Base-by-base conservation (phyloP, 2,888 invertebrate species). In the Drosophila antonietae region DNA sequence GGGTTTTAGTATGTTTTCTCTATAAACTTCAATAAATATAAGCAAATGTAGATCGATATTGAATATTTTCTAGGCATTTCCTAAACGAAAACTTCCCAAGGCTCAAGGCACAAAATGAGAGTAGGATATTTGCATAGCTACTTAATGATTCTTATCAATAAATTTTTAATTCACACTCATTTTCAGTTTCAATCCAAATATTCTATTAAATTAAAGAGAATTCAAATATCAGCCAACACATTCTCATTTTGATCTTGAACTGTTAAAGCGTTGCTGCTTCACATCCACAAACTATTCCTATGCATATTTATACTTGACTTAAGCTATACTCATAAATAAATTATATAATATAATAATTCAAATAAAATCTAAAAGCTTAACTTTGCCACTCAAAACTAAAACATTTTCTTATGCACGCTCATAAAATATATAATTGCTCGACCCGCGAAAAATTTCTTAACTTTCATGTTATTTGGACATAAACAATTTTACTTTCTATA, bases 401-500 rank as follows among this genome's bases (percentile, higher is more conserved):
- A 2, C 4, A 28, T 10, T 28, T 47, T 28, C 44, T 0, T 10
- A 31, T 31, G n/a, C 6, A 1, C 2, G 44, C 20, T 20, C 44
- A 44, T 14, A 14, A 43, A 44, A 46, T 37, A 20, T 15, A 23
- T n/a, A 33, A 9, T 14, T 43, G 14, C 33, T 18, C 18, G 31
- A 5, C 8, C 5, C 5, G 8, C 20, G 3, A 28, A 18, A 28
- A 46, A 28, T 28, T 35, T 37, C n/a, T 14, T 18, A 47, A 43
- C 5, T 44, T 43, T 43, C 23, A n/a, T 35, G 9, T 2, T 15
- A 37, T 58, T 55, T 20, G 46, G n/a, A 23, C 37, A 53, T 37
- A 10, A 15, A 23, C 28, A 47, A 18, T 35, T 57, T 65, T 20
- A 79, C 80, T 77, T 77, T 77, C 70, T 62, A 65, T 41, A 14